Evolutionary conservation across 2,888 invertebrate genomes (phyloP).

Genomic region (Phlogophora meticulosa): DNA sequence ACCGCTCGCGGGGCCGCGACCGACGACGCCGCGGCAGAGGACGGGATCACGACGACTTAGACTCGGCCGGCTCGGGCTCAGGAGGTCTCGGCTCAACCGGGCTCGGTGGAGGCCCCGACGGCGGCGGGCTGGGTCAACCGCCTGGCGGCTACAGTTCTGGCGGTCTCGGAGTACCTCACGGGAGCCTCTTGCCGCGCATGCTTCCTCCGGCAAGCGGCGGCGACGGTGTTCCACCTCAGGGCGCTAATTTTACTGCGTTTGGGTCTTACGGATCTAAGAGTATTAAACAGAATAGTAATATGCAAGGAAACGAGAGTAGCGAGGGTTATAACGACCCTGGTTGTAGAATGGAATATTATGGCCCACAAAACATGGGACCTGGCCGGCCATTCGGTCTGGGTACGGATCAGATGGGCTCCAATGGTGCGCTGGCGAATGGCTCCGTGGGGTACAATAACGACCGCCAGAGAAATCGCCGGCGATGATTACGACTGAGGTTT

Average conservation of each 20-base stretch:
- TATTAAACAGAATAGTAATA: constrained; percentile 71
- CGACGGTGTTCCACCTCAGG: constrained; percentile 79
- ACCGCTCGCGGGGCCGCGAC: constrained; percentile 80
- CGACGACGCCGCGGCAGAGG: constrained; percentile 87
- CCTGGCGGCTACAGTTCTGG: constrained; percentile 81
- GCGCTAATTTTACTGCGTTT: constrained; percentile 87
- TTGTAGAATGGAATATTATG: constrained; percentile 77
- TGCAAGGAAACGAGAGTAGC: constrained; percentile 69
- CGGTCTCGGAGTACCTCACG: constrained; percentile 87
- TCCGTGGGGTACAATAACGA: constrained; percentile 89
- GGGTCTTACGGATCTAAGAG: constrained; percentile 85
- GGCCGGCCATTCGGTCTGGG: constrained; percentile 79
- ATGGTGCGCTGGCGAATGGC: constrained; percentile 84
- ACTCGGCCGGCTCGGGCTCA: constrained; percentile 72
- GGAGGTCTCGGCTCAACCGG: constrained; percentile 77
- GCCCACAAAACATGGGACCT: constrained; percentile 81
- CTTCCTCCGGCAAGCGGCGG: constrained; percentile 79
- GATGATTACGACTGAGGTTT: constrained; percentile 89
- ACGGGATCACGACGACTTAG: constrained; percentile 80
- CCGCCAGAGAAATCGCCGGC: constrained; percentile 90
- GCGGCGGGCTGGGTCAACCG: constrained; percentile 77
- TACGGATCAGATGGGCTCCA: constrained; percentile 76
- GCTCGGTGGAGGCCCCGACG: constrained; percentile 72
- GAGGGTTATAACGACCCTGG: constrained; percentile 72
- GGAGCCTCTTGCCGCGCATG: constrained; percentile 87